Evolutionary conservation across 2,797 vertebrate genomes (phyloP), one percentile per base, ranked within the genome.

Genomic region (Typhlichthys eigenmanni): DNA sequence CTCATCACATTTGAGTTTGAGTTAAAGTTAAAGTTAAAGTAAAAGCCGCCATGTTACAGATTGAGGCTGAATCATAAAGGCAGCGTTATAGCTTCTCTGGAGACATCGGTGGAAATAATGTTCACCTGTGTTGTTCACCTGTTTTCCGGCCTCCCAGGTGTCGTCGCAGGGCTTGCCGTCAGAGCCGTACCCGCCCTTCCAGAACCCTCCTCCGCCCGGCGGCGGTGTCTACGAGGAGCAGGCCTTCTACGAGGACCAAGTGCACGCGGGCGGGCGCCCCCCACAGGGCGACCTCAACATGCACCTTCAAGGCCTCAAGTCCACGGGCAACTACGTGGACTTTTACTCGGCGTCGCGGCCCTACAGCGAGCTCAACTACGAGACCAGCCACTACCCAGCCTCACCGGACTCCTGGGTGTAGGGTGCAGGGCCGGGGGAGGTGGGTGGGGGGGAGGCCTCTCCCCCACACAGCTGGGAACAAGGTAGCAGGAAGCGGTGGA

Each of bases 311-410:
- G 97, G 97, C 88, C 95, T 99, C 86, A 99, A 99, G 91, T 99
- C 98, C 92, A 98, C 97, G 0, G 97, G 97, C 87, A 99, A 99
- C 91, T 99, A 99, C 2, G 97, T 99, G 69, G 98, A 99, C 93
- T 99, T 99, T 94, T 99, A 99, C 90, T 99, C 98, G 2, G 98
- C 98, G 49, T 96, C 98, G 49, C 95, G 98, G 77, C 98, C 98
- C 79, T 99, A 99, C 94, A 99, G 98, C 62, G 97, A 98, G 96
- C 95, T 99, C 88, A 98, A 98, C 94, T 99, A 99, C 62, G 98
- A 99, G 93, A 98, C 97, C 80, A 99, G 98, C 92, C 98, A 99
- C 93, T 99, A 99, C 88, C 98, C 97, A 24, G 96, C 96, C 88
- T 99, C 98, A 64, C 97, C 97, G 47, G 98, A 99, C 92, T 99